Percentiles rank a stretch among this genome's conserved stretches.
These are phyloP conservation scores for Chaunax sp. DNA, from an alignment of 2,797 vertebrate genomes.

Conservation along the genomic window DNA sequence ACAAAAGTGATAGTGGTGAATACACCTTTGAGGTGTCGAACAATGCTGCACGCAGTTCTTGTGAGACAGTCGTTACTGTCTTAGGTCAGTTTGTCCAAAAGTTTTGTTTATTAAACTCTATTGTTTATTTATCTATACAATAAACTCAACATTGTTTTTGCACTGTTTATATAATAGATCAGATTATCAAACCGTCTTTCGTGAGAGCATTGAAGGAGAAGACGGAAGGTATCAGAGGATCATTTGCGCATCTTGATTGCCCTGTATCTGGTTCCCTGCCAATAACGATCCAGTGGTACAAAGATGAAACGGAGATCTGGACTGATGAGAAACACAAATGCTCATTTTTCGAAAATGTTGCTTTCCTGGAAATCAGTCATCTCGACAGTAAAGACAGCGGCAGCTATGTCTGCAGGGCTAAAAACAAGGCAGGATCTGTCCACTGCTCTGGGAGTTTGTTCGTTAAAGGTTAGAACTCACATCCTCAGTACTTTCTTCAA, in stretches of 20 bases:
- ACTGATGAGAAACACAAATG: slow-evolving; percentile 90
- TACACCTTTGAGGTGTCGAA: slow-evolving; percentile 92
- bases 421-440: slow-evolving; percentile 88
- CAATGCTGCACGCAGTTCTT: slow-evolving; percentile 86
- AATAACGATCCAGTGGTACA: slow-evolving; percentile 90
- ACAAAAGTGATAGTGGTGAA: slow-evolving; percentile 88
- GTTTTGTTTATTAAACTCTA: not conserved
- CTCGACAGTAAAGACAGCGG: slow-evolving; percentile 88
- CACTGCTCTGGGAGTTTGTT: slow-evolving; percentile 88
- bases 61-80: slow-evolving; percentile 87
- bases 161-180: slow-evolving; percentile 83
- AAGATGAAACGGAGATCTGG: slow-evolving; percentile 88
- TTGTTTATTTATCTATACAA: not conserved
- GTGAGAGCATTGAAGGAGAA: slow-evolving; percentile 88
- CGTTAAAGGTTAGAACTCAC: slow-evolving; percentile 88
- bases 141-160: slow-evolving; percentile 12
- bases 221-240: slow-evolving; percentile 91
- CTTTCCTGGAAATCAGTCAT: slow-evolving; percentile 89
- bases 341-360: slow-evolving; percentile 91
- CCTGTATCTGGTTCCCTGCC: slow-evolving; percentile 92
- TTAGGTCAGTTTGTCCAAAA: slow-evolving; percentile 85
- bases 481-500: not conserved
- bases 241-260: slow-evolving; percentile 89
- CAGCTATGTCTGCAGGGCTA: slow-evolving; percentile 88
- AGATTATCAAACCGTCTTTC: slow-evolving; percentile 92